Evolutionary conservation across 2,888 invertebrate species (phyloP).

Genomic region (Saturnia pavonia): DNA sequence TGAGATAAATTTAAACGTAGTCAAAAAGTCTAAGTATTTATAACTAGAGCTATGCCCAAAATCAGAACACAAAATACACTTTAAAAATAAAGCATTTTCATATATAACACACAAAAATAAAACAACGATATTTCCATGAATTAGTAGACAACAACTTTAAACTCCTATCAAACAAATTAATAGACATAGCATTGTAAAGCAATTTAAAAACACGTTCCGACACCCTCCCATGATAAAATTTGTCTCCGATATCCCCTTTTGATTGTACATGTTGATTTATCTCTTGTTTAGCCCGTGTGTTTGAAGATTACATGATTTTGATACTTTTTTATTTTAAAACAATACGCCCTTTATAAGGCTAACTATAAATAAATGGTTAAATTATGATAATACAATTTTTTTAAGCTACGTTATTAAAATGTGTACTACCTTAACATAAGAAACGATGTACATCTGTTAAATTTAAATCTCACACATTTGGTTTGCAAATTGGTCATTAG

Average conservation of each 20-base stretch:
- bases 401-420: slow-evolving; percentile 1
- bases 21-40: no score
- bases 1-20: no score
- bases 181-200: slow-evolving; percentile 72
- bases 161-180: slow-evolving; percentile 54
- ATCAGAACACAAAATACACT: background rate
- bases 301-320: slow-evolving; percentile 52
- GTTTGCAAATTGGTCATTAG: background rate
- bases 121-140: background rate
- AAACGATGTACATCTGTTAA: background rate
- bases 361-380: background rate
- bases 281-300: slow-evolving; percentile 64
- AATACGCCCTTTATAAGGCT: background rate
- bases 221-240: slow-evolving; percentile 74
- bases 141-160: background rate
- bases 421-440: background rate
- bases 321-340: slow-evolving; percentile 45
- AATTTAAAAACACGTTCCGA: slow-evolving; percentile 74
- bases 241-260: slow-evolving; percentile 78
- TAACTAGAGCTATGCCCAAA: no score
- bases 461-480: background rate
- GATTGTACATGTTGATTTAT: slow-evolving; percentile 80
- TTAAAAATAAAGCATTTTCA: background rate
- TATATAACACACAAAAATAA: background rate
- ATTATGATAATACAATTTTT: slow-evolving; percentile 10